phyloP scores from a whole-genome alignment of 2,888 invertebrate species.

The Lamellibrachia satsuma region DNA sequence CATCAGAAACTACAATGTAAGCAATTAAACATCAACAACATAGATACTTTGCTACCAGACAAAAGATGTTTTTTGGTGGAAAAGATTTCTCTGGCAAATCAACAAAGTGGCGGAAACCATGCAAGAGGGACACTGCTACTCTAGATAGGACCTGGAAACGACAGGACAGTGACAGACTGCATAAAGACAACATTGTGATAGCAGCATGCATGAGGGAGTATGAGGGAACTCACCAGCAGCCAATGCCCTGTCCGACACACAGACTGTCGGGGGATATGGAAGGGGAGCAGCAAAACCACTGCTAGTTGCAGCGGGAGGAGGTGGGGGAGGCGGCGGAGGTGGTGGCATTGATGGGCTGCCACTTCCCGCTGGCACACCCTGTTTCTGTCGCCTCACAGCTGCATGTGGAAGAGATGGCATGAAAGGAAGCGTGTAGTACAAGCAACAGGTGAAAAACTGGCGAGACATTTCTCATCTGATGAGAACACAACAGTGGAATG shows the following conservation, averaged over 20 bases:
- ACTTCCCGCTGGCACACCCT: not conserved
- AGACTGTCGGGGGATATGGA: not conserved
- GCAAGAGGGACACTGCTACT: not conserved
- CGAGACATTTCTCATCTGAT: not conserved
- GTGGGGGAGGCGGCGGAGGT: not conserved
- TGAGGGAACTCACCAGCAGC: not conserved
- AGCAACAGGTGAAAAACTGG: not conserved
- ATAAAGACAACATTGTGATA: not conserved
- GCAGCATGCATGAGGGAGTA: not conserved
- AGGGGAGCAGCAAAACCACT: not conserved
- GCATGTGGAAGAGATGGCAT: not conserved
- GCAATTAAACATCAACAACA: not conserved
- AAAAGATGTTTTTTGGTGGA: not conserved
- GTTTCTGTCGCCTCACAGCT: conserved; percentile 5
- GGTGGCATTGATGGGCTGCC: not conserved
- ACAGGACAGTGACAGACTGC: not conserved
- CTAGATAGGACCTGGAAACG: not conserved
- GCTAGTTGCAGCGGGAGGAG: not conserved
- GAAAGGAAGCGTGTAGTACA: conserved; percentile 17
- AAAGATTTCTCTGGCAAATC: conserved; percentile 12
- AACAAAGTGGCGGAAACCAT: not conserved
- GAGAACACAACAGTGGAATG: not conserved
- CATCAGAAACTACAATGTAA: not conserved
- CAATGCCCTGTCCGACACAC: not conserved
- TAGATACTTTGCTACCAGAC: not conserved